Percentiles rank a stretch among this genome's conserved stretches.
Evolutionary conservation across 2,113 vertebrate genomes (phyloP).

Genomic region (Elephantulus edwardii): DNA sequence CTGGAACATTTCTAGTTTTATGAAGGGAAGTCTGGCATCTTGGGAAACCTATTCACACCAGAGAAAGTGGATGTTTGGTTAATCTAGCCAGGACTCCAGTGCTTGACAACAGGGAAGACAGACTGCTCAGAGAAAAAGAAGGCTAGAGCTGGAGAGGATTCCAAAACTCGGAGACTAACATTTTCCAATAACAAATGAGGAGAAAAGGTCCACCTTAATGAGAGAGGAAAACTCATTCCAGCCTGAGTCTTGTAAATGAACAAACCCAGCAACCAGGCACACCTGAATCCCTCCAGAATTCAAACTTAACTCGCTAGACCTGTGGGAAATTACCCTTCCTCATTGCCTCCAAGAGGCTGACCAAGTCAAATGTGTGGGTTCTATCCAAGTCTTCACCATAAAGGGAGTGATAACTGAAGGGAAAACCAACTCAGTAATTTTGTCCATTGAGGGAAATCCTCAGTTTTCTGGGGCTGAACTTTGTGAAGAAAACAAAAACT

Average conservation of each 20-base stretch:
- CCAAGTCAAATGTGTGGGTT: too few species aligned
- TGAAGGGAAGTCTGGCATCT: not conserved
- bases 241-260: not conserved
- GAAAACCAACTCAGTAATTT: not conserved
- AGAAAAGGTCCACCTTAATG: not conserved
- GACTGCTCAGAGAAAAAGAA: not conserved
- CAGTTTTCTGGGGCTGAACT: not conserved
- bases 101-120: not conserved
- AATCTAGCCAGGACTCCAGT: not conserved
- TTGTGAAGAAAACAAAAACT: not conserved
- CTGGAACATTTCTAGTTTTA: not conserved
- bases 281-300: not conserved
- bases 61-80: not conserved
- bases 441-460: not conserved
- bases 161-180: not conserved
- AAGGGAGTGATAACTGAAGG: not conserved
- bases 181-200: not conserved
- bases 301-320: not conserved
- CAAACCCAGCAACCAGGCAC: not conserved
- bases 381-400: not conserved
- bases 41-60: not conserved
- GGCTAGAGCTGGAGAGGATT: not conserved
- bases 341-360: not conserved
- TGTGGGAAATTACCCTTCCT: not conserved
- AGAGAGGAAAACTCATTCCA: not conserved